Evolutionary conservation across 2,797 vertebrate genomes (phyloP), one percentile per base, ranked within the genome.

Genomic region (Aldrovandia affinis): DNA sequence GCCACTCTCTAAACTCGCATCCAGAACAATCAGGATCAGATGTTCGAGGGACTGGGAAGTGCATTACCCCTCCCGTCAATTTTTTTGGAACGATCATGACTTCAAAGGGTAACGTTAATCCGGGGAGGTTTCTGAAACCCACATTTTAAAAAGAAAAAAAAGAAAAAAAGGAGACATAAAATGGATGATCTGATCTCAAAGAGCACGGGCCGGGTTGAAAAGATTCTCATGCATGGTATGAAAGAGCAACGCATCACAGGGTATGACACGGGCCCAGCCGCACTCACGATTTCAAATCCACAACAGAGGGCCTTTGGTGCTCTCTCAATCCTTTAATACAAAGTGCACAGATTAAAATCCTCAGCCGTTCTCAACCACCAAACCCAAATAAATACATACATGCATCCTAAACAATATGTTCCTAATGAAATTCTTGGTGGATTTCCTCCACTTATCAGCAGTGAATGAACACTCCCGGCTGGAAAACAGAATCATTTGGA

Each of bases 401-500:
- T 39, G 4, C 44, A 61, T 78, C 36, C 57, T 22, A 78, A 61
- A 78, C 18, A 83, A 78, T 22, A 33, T 8, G 42, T 47, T 59
- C 4, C 4, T 28, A 78, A 85, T 85, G 70, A 61, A 47, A 85
- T 81, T 78, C 68, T n/a, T 59, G 68, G 55, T 30, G 82, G 70
- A 57, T 61, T 20, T n/a, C 79, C 57, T 36, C 44, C 3, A 1
- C 73, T 55, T 42, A 73, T n/a, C 47, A 63, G 42, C 50, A n/a
- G n/a, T 14, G 22, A 73, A 47, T 50, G 42, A 10, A 36, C 28
- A 20, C 61, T 80, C 50, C 54, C 79, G 55, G 47, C 47, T 44
- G 61, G 52, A 77, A 80, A 52, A 83, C 10, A 65, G 73, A 78
- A 79, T 36, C 44, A 33, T 50, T 47, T 44, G 15, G 81, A 82